Evolutionary conservation across 2,888 invertebrate genomes (phyloP).

Genomic region (Acronicta psi): DNA sequence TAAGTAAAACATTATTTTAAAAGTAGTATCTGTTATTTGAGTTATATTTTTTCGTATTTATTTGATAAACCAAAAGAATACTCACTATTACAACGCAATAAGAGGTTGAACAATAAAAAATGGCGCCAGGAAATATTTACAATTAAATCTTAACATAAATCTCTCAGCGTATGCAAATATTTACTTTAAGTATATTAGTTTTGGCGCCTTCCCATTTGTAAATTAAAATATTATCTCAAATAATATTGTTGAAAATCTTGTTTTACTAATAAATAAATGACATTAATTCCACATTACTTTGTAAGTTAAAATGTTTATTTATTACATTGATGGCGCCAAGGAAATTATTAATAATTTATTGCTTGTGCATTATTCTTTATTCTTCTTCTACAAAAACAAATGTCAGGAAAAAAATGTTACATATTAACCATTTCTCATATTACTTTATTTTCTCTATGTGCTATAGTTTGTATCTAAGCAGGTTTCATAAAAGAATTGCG

Average conservation of each 20-base stretch:
- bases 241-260: constrained; percentile 33
- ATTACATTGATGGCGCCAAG: constrained; percentile 32
- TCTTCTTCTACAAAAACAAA: not conserved
- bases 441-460: too few species aligned
- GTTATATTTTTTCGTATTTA: too few species aligned
- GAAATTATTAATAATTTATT: constrained; percentile 1
- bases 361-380: not conserved
- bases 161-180: constrained; percentile 42
- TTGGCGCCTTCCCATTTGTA: constrained; percentile 41
- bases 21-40: constrained; percentile 8
- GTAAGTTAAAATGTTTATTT: constrained; percentile 30
- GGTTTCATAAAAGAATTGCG: too few species aligned
- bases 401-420: not conserved
- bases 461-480: too few species aligned
- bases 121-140: constrained; percentile 48
- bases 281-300: constrained; percentile 25
- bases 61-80: too few species aligned
- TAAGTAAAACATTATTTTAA: too few species aligned
- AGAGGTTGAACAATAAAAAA: constrained; percentile 35
- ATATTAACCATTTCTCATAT: too few species aligned
- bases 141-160: constrained; percentile 48
- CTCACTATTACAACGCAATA: too few species aligned
- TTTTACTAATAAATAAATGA: constrained; percentile 32
- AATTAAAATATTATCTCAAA: constrained; percentile 37
- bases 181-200: constrained; percentile 44